These are phyloP conservation scores for Astropecten irregularis DNA, from an alignment of 53 echinoderm and acorn worm genomes.

Conservation along the genomic window DNA sequence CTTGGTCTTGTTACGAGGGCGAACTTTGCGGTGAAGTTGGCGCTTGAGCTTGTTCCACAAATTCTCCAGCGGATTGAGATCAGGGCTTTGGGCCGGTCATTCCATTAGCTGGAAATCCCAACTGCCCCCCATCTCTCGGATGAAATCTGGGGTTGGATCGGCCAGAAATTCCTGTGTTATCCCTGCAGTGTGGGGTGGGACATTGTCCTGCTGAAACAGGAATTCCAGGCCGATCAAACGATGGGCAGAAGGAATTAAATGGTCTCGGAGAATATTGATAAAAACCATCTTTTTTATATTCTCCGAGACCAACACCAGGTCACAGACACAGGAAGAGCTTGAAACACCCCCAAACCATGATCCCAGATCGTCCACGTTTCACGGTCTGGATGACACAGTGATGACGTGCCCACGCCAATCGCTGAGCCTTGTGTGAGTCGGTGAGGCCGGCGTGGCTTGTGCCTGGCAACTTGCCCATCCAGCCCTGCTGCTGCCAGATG, in stretches of 20 bases:
- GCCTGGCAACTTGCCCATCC: neutral
- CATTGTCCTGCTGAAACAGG: conserved; percentile 50
- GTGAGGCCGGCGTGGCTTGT: conserved; percentile 28
- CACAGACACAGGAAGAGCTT: conserved; percentile 17
- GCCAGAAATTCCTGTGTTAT: neutral
- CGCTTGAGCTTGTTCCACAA: conserved; percentile 18
- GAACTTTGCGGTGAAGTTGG: neutral
- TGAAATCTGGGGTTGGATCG: conserved; percentile 37
- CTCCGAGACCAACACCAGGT: conserved; percentile 12
- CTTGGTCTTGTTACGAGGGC: neutral
- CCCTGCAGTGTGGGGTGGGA: conserved; percentile 42
- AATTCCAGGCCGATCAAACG: conserved; percentile 15
- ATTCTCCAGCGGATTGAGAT: conserved; percentile 43
- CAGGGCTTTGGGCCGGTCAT: neutral
- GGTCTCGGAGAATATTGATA: neutral
- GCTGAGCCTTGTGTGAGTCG: neutral
- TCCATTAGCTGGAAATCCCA: neutral
- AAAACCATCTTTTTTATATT: conserved; percentile 19
- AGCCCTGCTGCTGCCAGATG: neutral
- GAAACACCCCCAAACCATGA: conserved; percentile 57
- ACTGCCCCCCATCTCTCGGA: conserved; percentile 1
- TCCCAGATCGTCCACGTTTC: neutral
- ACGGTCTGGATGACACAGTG: conserved; percentile 12
- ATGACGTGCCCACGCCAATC: neutral
- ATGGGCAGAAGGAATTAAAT: conserved; percentile 42